A percentile compares a stretch with the other conserved stretches of the same genome.
These are phyloP conservation scores for Cacoxenus indagator DNA, from an alignment of 2,888 invertebrate species.

Conservation along the genomic window DNA sequence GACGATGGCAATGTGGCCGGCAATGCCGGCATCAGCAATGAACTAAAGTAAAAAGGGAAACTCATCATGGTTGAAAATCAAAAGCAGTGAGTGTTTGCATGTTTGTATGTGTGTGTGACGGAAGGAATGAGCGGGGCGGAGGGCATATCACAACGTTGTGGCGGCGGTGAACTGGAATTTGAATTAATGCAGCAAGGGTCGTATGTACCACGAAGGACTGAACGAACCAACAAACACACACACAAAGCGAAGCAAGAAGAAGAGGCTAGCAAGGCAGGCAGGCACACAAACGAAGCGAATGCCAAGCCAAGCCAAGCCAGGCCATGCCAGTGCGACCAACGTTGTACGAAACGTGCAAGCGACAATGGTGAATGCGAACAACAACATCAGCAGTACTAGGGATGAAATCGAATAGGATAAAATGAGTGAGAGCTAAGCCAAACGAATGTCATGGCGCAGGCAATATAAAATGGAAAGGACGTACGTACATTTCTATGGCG, in stretches of 20 bases:
- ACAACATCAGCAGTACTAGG: slow-evolving; percentile 6
- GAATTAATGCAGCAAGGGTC: slow-evolving; percentile 56
- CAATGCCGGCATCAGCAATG: slow-evolving; percentile 37
- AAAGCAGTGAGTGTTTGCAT: slow-evolving; percentile 46
- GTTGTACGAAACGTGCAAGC: slow-evolving; percentile 8
- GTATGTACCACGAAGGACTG: slow-evolving; percentile 41
- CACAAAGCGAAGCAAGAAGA: slow-evolving; percentile 18
- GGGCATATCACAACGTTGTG: neutral
- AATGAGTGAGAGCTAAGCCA: neutral
- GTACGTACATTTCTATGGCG: slow-evolving; percentile 28
- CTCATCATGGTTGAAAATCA: slow-evolving; percentile 63
- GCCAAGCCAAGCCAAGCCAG: neutral
- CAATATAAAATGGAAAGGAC: slow-evolving; percentile 14
- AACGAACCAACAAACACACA: slow-evolving; percentile 30
- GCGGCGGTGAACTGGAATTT: slow-evolving; percentile 56
- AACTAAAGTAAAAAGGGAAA: slow-evolving; percentile 52
- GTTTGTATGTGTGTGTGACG: slow-evolving; percentile 20
- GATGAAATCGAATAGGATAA: neutral
- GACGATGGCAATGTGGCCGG: neutral
- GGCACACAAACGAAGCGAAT: slow-evolving; percentile 11
- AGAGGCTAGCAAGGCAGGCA: neutral
- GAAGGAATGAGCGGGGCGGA: neutral
- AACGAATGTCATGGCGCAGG: slow-evolving; percentile 15
- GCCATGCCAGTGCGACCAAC: neutral
- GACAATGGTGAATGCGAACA: slow-evolving; percentile 9